Evolutionary conservation across 1,140 invertebrate species (phyloP).

Genomic region (Penaeus japonicus): DNA sequence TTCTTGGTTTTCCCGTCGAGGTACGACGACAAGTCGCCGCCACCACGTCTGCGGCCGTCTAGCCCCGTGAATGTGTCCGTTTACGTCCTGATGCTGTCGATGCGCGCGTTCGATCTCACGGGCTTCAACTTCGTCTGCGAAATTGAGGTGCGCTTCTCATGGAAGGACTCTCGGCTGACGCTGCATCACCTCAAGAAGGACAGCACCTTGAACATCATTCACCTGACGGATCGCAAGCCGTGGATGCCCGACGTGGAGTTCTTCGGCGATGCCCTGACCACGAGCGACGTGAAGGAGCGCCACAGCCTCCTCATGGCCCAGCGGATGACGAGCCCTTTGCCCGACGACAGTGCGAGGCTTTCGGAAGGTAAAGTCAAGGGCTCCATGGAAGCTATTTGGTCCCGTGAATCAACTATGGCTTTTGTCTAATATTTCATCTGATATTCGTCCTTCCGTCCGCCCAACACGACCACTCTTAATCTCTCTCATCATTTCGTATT

Average conservation of each 20-base stretch:
- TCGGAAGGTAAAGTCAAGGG: neutral
- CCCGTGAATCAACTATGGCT: no score
- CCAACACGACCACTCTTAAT: neutral
- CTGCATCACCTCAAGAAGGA: constrained; percentile 36
- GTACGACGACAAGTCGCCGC: constrained; percentile 30
- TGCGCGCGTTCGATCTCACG: constrained; percentile 35
- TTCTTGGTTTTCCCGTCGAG: constrained; percentile 6
- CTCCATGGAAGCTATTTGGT: no score
- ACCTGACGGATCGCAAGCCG: constrained; percentile 15
- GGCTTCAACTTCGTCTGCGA: constrained; percentile 45
- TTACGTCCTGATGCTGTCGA: constrained; percentile 24
- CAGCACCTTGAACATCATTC: constrained; percentile 14
- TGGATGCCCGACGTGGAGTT: constrained; percentile 46
- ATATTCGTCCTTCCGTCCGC: no score
- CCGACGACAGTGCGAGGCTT: constrained; percentile 24
- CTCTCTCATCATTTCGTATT: neutral
- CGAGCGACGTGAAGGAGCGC: constrained; percentile 17
- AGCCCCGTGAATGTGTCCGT: constrained; percentile 29
- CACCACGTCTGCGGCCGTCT: neutral
- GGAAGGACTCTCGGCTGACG: constrained; percentile 21
- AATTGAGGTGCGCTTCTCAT: constrained; percentile 22
- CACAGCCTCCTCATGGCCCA: neutral
- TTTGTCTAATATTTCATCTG: no score
- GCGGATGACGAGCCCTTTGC: constrained; percentile 9
- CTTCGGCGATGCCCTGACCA: constrained; percentile 36